These are phyloP conservation scores for Pelodytes ibericus DNA, from an alignment of 2,797 vertebrate genomes.

Conservation along the genomic window DNA sequence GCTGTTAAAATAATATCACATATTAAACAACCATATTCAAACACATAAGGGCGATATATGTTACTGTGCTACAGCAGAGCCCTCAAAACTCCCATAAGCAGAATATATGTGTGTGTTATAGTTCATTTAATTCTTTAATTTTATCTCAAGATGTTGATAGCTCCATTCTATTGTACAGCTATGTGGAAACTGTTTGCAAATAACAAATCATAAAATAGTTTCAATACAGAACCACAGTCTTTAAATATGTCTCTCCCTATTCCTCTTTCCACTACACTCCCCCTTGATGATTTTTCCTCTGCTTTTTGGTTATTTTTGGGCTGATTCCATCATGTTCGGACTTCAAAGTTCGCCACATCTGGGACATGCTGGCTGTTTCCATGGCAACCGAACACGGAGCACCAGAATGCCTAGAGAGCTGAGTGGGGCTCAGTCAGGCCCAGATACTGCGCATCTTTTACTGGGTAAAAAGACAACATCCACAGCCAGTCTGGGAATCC, in stretches of 20 bases:
- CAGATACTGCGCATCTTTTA: slow-evolving; percentile 13
- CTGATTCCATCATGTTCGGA: slow-evolving; percentile 71
- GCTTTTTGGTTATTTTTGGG: slow-evolving; percentile 72
- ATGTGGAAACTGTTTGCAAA: too few relatives aligned
- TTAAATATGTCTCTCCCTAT: neutral
- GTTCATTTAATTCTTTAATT: too few relatives aligned
- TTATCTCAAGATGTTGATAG: too few relatives aligned
- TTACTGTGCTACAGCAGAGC: too few relatives aligned
- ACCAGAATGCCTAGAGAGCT: slow-evolving; percentile 67
- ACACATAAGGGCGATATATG: too few relatives aligned
- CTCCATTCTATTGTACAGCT: too few relatives aligned
- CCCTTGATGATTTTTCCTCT: neutral
- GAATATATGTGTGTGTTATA: too few relatives aligned
- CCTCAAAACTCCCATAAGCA: too few relatives aligned
- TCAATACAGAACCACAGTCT: slow-evolving; percentile 59
- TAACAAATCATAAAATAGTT: neutral
- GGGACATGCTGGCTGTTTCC: slow-evolving; percentile 73
- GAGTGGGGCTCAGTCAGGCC: slow-evolving; percentile 44
- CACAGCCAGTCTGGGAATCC: slow-evolving; percentile 22
- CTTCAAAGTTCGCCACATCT: slow-evolving; percentile 74
- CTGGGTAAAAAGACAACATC: slow-evolving; percentile 1
- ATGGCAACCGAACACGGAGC: slow-evolving; percentile 73
- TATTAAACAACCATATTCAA: too few relatives aligned
- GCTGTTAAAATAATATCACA: too few relatives aligned
- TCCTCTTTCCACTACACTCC: neutral